Base-by-base conservation (phyloP, 2,113 vertebrate genomes). In the Notothenia rossii region DNA sequence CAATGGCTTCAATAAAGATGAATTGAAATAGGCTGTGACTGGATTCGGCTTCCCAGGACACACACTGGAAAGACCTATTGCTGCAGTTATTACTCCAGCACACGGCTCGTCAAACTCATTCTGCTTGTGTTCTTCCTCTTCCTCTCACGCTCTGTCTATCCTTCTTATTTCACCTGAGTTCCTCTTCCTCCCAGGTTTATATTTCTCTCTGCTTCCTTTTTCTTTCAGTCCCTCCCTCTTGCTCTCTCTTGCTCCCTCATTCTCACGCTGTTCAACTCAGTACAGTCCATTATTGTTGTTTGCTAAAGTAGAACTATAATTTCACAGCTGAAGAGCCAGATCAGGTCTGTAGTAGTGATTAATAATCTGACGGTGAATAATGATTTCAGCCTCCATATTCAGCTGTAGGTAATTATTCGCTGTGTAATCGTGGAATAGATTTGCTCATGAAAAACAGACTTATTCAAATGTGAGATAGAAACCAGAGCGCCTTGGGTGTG, bases 361-460 rank as follows among this genome's bases (percentile, higher is more conserved):
- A 94, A 93, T 94, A 94, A 93, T 92, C 89, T 89, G 90, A 91
- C 79, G 87, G 76, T 86, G 88, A 94, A 88, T 90, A 93, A 93
- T 89, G 93, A 93, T 90, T 93, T 87, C 86, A 85, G 86, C 88
- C 90, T 89, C 76, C 90, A 56, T 88, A 74, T 91, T 90, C 85
- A 83, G 92, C 90, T 89, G 90, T 75, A 85, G 90, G 89, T 95
- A 94, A 95, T 95, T 93, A 94, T 91, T 91, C 89, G 96, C 96
- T 96, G 95, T 94, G 96, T 96, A 98, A 95, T 94, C 95, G 95
- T 81, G 77, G 86, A 93, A 93, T 90, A 91, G 90, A 96, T 96
- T 91, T 84, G 73, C 83, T 79, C 82, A 79, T 77, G 87, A 88
- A 91, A 94, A 90, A 92, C 84, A 88, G 83, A 92, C 86, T 88